A percentile compares a stretch with the other conserved stretches of the same genome.
Conservation (phyloP, 1,140 invertebrate species). For the Sweltsa coloradensis region DNA sequence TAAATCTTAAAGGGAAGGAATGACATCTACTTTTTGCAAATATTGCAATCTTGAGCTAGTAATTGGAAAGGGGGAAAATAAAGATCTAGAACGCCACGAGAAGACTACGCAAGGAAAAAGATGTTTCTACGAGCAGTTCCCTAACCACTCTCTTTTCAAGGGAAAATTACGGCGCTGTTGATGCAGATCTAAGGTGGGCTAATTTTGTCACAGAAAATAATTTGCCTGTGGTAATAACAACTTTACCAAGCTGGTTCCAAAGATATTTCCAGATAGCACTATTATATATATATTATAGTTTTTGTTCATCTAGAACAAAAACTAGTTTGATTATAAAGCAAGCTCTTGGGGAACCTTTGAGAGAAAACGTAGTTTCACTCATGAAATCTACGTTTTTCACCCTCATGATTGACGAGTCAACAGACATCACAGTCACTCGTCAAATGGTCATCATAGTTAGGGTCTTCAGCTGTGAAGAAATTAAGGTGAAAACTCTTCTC, state of each 20-base stretch:
- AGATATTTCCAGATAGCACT: not conserved
- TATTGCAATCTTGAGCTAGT: too few relatives aligned
- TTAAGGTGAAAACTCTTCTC: not conserved
- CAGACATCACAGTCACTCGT: not conserved
- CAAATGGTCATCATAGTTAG: conserved; percentile 3
- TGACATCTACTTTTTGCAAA: too few relatives aligned
- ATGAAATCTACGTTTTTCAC: conserved; percentile 1
- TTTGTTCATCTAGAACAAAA: not conserved
- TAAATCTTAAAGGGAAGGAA: too few relatives aligned
- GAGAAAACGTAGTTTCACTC: not conserved
- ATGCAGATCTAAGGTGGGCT: not conserved
- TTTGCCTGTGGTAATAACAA: not conserved
- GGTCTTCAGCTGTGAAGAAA: not conserved
- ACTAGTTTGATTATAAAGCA: not conserved
- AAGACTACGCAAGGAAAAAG: too few relatives aligned
- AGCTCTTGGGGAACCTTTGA: not conserved
- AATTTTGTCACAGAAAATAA: conserved; percentile 1
- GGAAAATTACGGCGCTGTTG: not conserved
- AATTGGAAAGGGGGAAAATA: too few relatives aligned
- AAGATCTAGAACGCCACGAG: too few relatives aligned
- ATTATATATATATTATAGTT: not conserved
- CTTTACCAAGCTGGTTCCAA: conserved; percentile 1
- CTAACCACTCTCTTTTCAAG: not conserved
- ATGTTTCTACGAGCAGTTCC: too few relatives aligned
- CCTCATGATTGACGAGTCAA: not conserved